Percentiles rank a stretch among this genome's conserved stretches.
Evolutionary conservation across 2,888 invertebrate genomes (phyloP).

Genomic region (Drosophila subquinaria): DNA sequence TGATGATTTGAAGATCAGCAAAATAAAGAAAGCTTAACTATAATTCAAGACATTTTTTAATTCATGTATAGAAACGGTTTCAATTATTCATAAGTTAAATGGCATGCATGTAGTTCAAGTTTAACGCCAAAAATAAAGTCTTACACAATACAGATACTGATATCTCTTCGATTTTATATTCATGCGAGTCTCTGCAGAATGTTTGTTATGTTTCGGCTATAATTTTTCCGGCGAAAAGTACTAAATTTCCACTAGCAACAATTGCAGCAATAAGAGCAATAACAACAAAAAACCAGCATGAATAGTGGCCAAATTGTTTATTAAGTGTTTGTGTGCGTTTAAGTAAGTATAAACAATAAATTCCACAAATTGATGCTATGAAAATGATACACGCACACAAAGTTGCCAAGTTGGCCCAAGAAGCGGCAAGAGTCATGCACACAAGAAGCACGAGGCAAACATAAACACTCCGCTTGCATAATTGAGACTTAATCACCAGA

Average conservation of each 20-base stretch:
- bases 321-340: slow-evolving; percentile 65
- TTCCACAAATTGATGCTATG: slow-evolving; percentile 59
- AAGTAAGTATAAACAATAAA: slow-evolving; percentile 67
- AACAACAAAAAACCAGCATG: slow-evolving; percentile 19
- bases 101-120: slow-evolving; percentile 30
- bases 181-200: slow-evolving; percentile 26
- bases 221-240: slow-evolving; percentile 68
- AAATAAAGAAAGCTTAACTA: not conserved
- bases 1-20: slow-evolving; percentile 2
- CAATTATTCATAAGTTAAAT: slow-evolving; percentile 14
- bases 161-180: slow-evolving; percentile 18
- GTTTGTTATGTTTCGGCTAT: slow-evolving; percentile 72
- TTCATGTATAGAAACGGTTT: not conserved
- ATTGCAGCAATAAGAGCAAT: slow-evolving; percentile 22
- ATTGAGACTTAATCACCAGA: slow-evolving; percentile 56
- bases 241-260: slow-evolving; percentile 49
- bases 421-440: slow-evolving; percentile 23
- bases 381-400: slow-evolving; percentile 57
- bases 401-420: slow-evolving; percentile 17
- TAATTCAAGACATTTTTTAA: not conserved
- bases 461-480: slow-evolving; percentile 65
- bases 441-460: slow-evolving; percentile 41
- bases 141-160: slow-evolving; percentile 27
- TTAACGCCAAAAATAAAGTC: slow-evolving; percentile 50
- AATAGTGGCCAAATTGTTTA: slow-evolving; percentile 65